Evolutionary conservation across 1,140 invertebrate species (phyloP), one percentile per base, ranked within the genome.

Genomic region (Lordiphosa clarofinis): DNA sequence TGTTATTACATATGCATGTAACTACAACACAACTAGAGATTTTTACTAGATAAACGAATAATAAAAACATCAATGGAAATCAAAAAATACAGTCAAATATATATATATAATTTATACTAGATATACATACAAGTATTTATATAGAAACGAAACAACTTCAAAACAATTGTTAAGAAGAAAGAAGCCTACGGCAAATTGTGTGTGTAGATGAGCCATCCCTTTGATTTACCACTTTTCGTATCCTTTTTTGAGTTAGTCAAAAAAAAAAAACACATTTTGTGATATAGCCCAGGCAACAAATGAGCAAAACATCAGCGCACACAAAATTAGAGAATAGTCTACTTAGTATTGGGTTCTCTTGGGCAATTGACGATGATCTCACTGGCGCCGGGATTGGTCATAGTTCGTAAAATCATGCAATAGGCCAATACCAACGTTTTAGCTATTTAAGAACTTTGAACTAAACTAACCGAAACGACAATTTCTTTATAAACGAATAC

Each of bases 401-500:
- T 5, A 71, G 66, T 74, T 47, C 56, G 59, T 81, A 70, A 74
- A 81, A 63, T 65, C 58, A 59, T 68, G 79, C 67, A 81, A 81
- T 81, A 82, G 72, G 75, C 75, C 66, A 82, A 81, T 82, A 82
- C 50, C 71, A 75, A 81, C 67, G 58, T 82, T 76, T 64, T 79
- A 73, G 72, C 70, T 72, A 75, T 43, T 44, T 82, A 81, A 82
- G 76, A 46, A 13, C 56, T 35, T 44, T 78, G 55, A 46, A 58
- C 36, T 39, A 59, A 70, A 68, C 63, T 67, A 68, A 68, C 56
- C 44, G 64, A 66, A 67, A 66, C 38, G n/a, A 37, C 31, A 37
- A 49, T 67, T 67, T 67, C 63, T 67, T 67, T 67, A 58, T 56
- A 67, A 56, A 43, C 40, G 39, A 58, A 48, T 36, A 37, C n/a